Evolutionary conservation across 2,888 invertebrate genomes (phyloP).

Genomic region (Drepana falcataria): DNA sequence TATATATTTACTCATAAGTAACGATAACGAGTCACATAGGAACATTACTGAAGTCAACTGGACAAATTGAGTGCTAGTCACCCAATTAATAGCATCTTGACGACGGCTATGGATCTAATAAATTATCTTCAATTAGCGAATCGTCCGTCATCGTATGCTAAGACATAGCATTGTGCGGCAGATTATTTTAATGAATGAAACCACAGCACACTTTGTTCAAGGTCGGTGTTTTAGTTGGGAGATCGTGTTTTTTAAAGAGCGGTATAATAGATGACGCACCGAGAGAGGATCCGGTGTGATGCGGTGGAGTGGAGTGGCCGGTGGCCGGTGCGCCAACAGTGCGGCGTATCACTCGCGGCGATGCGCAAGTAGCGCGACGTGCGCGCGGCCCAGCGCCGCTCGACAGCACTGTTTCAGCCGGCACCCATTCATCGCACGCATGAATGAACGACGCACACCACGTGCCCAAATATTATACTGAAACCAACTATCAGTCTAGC

Average conservation of each 20-base stretch:
- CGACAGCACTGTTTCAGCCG: conserved; percentile 35
- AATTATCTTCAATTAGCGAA: conserved; percentile 50
- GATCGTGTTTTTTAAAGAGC: conserved; percentile 31
- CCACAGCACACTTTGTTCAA: conserved; percentile 45
- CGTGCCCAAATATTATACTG: conserved; percentile 59
- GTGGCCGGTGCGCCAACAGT: conserved; percentile 30
- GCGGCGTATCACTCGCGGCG: conserved; percentile 31
- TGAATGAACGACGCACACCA: conserved; percentile 64
- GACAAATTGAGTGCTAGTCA: conserved; percentile 39
- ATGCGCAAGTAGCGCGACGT: conserved; percentile 47
- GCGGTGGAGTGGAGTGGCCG: conserved; percentile 16
- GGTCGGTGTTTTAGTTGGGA: conserved; percentile 36
- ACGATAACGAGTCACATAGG: conserved; percentile 13
- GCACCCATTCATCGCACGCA: conserved; percentile 60
- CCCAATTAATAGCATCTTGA: conserved; percentile 40
- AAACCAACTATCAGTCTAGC: conserved; percentile 34
- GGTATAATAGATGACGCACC: conserved; percentile 62
- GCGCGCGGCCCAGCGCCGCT: conserved; percentile 60
- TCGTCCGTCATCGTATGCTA: conserved; percentile 31
- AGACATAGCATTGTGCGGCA: conserved; percentile 25
- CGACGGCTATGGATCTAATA: conserved; percentile 34
- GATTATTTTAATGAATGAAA: conserved; percentile 52
- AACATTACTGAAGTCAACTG: conserved; percentile 20
- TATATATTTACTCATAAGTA: not conserved
- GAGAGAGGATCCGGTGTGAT: conserved; percentile 46